Evolutionary conservation across 2,888 invertebrate genomes (phyloP), one percentile per base, ranked within the genome.

Genomic region (Hydrotaea diabolus): DNA sequence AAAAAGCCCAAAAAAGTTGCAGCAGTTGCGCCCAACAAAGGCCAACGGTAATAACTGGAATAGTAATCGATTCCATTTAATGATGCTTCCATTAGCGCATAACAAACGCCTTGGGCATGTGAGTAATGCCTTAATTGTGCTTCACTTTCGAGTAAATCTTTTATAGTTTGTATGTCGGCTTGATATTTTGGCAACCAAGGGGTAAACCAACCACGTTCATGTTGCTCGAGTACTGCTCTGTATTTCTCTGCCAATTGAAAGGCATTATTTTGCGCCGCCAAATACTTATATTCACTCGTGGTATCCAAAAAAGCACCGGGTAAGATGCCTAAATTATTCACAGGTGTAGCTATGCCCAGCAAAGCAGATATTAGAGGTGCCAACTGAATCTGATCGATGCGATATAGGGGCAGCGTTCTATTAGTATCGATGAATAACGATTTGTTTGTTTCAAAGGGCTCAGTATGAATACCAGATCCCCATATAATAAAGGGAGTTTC

Each of bases 401-500:
- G 95, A 87, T 93, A 92, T 73, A 94, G 92, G 17, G 93, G 91
- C 13, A 93, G 90, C 0, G 57, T 26, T 2, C 64, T 43, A 0
- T 87, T 82, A 0, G 72, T 39, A 17, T 86, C 87, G n/a, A n/a
- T n/a, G n/a, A n/a, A n/a, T n/a, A n/a, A n/a, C n/a, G n/a, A n/a
- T n/a, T n/a, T n/a, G n/a, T n/a, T n/a, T 69, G 15, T 13, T 11
- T 0, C 57, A 8, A 59, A 77, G 0, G 8, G 53, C 83, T 85
- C 81, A 75, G 85, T 80, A 57, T 90, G 92, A 0, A 97, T 93
- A 26, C 99, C 99, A 59, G 98, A 95, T n/a, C 99, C 99, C 99
- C 99, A 99, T 13, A 95, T 95, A 43, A 99, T 95, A 87, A 98
- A 94, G 0, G 99, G 99, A 3, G 98, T 98, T 91, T 97, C 94